Evolutionary conservation across 2,888 invertebrate genomes (phyloP).

Genomic region (Plutella xylostella): DNA sequence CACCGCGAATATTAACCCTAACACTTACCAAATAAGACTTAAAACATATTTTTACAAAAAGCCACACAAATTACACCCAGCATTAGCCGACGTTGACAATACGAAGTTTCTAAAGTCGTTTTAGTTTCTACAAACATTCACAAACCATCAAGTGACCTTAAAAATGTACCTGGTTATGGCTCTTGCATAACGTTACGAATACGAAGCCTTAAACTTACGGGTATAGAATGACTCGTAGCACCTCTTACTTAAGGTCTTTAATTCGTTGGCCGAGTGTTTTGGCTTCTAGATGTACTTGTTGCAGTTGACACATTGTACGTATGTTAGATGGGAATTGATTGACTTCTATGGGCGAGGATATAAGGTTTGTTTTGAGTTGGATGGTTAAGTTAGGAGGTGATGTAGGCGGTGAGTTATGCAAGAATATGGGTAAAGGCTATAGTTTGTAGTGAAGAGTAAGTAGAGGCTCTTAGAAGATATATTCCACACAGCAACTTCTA

Average conservation of each 20-base stretch:
- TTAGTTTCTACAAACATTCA: neutral
- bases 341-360: neutral
- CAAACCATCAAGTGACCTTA: neutral
- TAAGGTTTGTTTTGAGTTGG: neutral
- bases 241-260: neutral
- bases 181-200: constrained; percentile 4
- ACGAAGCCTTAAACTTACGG: neutral
- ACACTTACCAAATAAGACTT: no score
- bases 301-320: neutral
- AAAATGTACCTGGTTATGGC: constrained; percentile 3
- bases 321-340: neutral
- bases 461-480: no score
- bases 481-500: no score
- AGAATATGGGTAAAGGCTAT: no score
- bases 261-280: neutral
- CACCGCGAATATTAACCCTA: no score
- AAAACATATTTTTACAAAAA: no score
- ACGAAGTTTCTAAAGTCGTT: neutral
- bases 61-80: no score
- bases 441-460: no score
- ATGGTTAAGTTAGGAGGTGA: neutral
- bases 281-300: neutral
- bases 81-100: neutral
- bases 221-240: neutral
- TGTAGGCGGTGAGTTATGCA: no score